Conservation (phyloP, 1,140 invertebrate species). For the Tachypleus tridentatus region DNA sequence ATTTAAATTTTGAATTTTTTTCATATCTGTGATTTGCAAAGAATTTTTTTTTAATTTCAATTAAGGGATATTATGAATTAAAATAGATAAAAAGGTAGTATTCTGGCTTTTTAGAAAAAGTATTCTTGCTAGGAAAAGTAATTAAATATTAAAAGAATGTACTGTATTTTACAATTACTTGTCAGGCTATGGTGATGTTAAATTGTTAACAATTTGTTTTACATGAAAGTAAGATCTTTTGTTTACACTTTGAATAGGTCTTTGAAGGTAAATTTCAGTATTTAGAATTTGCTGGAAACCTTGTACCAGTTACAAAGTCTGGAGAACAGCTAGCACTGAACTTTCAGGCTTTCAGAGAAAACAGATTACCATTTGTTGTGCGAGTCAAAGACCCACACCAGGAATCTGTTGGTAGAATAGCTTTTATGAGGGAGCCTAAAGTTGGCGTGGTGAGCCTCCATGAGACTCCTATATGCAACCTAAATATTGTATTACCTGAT, state of each 20-base stretch:
- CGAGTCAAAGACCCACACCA: conserved; percentile 84
- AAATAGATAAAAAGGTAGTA: too few species aligned
- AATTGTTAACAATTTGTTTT: background rate
- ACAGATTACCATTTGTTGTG: conserved; percentile 85
- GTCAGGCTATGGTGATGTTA: background rate
- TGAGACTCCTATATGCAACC: conserved; percentile 91
- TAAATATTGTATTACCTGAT: conserved; percentile 90
- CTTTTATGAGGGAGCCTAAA: conserved; percentile 88
- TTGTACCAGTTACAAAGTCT: conserved; percentile 93
- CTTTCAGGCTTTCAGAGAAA: conserved; percentile 96
- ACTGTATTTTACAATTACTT: background rate
- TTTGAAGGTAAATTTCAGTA: conserved; percentile 89
- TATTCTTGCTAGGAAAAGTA: too few species aligned
- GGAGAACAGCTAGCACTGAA: conserved; percentile 92
- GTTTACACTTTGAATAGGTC: conserved; percentile 42
- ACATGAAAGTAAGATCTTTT: background rate
- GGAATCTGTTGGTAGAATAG: conserved; percentile 81
- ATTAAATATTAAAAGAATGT: too few species aligned
- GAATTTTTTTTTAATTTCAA: too few species aligned
- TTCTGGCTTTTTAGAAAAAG: too few species aligned
- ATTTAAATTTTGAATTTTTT: too few species aligned
- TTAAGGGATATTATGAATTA: too few species aligned
- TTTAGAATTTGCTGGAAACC: conserved; percentile 93
- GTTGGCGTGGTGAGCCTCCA: conserved; percentile 69
- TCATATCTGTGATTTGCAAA: too few species aligned